These are phyloP conservation scores for Conistra vaccinii DNA, from an alignment of 2,888 invertebrate species.

Conservation along the genomic window DNA sequence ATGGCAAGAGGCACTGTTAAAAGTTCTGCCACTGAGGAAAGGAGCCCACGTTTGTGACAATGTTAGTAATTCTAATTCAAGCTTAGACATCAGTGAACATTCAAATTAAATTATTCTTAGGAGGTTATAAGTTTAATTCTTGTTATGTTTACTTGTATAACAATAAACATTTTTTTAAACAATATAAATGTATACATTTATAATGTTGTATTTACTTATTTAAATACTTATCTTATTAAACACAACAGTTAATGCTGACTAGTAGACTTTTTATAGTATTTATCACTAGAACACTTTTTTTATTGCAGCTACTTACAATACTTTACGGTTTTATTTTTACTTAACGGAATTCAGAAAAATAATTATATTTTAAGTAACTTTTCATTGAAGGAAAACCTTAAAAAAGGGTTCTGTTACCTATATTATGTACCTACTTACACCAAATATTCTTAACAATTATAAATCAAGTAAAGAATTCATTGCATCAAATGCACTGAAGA, in stretches of 20 bases:
- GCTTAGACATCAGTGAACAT: conserved; percentile 73
- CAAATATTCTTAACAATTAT: neutral
- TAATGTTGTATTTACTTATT: conserved; percentile 35
- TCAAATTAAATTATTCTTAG: conserved; percentile 57
- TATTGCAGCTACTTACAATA: conserved; percentile 8
- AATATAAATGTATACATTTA: neutral
- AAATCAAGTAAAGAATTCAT: neutral
- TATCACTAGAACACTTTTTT: conserved; percentile 1
- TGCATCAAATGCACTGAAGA: neutral
- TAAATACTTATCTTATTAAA: conserved; percentile 8
- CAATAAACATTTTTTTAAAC: conserved; percentile 44
- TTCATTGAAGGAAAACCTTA: neutral
- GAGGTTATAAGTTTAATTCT: conserved; percentile 37
- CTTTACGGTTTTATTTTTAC: neutral
- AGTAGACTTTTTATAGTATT: neutral
- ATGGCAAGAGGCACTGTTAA: conserved; percentile 95
- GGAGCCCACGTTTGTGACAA: conserved; percentile 90
- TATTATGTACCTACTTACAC: neutral
- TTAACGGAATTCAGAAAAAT: neutral
- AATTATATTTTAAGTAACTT: neutral
- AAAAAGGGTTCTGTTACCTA: neutral
- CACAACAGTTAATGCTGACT: conserved; percentile 9
- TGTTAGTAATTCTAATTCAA: conserved; percentile 74
- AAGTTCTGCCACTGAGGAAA: conserved; percentile 94
- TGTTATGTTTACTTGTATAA: conserved; percentile 50